phyloP scores from a whole-genome alignment of 2,797 vertebrate genomes.

The Todus mexicanus region DNA sequence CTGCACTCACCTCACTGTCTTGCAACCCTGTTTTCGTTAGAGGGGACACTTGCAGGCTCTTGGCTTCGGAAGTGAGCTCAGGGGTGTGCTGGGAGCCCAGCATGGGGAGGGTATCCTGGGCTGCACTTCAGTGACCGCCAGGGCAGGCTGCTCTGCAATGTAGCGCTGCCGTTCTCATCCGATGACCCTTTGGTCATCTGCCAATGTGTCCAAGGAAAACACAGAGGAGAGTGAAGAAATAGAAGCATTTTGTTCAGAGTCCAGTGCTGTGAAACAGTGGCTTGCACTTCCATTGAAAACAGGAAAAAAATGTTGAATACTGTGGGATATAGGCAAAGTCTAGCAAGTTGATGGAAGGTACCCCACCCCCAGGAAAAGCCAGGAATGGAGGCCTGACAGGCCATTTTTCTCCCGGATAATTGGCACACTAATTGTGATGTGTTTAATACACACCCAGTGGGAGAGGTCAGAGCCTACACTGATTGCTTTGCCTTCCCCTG shows the following conservation, averaged over 20 bases:
- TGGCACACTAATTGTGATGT: not conserved
- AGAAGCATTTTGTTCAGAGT: not conserved
- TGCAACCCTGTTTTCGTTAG: not conserved
- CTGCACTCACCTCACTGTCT: not conserved
- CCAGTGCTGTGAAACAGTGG: not conserved
- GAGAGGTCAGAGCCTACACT: not conserved
- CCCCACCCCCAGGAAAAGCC: not conserved
- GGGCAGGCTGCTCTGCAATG: not conserved
- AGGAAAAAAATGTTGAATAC: not conserved
- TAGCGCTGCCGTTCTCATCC: rapidly evolving
- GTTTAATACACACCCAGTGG: not conserved
- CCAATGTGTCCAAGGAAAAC: not conserved
- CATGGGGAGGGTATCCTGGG: not conserved
- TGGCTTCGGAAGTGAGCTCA: not conserved
- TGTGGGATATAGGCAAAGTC: not conserved
- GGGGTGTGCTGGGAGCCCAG: rapidly evolving
- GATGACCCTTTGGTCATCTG: rapidly evolving
- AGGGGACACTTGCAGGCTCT: not conserved
- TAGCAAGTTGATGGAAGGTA: not conserved
- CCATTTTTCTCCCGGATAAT: not conserved
- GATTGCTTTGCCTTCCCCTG: not conserved
- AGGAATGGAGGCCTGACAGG: not conserved
- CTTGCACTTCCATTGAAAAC: not conserved
- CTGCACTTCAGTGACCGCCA: rapidly evolving
- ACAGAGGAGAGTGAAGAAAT: not conserved